These are phyloP conservation scores for Stegostoma tigrinum DNA, from an alignment of 2,113 vertebrate genomes.

Conservation along the genomic window DNA sequence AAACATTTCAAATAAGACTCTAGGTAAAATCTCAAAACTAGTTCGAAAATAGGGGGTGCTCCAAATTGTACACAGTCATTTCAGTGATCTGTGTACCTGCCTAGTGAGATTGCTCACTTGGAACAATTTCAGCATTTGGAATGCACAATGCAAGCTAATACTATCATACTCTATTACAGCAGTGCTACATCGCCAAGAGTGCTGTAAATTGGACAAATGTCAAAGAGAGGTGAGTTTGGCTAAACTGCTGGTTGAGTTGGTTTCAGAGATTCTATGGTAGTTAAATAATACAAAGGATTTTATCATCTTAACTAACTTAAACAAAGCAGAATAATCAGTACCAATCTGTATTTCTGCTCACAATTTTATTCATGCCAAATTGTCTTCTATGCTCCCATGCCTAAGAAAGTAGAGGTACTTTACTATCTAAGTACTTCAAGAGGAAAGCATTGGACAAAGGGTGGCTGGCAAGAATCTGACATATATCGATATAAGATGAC, in stretches of 20 bases:
- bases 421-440: not conserved
- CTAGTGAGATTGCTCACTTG: not conserved
- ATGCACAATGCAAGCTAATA: not conserved
- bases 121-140: not conserved
- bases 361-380: not conserved
- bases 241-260: not conserved
- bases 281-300: not conserved
- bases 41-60: not conserved
- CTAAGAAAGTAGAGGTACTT: not conserved
- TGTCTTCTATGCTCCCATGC: not conserved
- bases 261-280: not conserved
- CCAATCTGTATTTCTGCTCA: not conserved
- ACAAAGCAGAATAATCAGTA: not conserved
- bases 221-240: not conserved
- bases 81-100: not conserved
- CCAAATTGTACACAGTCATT: not conserved
- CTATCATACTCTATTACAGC: not conserved
- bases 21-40: not conserved
- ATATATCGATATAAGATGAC: not conserved
- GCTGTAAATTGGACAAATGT: not conserved
- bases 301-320: not conserved
- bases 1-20: not conserved
- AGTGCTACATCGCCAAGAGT: not conserved
- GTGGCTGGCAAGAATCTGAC: not conserved
- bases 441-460: not conserved